These are phyloP conservation scores for Microplitis manilae DNA, from an alignment of 2,888 invertebrate genomes.

Conservation along the genomic window DNA sequence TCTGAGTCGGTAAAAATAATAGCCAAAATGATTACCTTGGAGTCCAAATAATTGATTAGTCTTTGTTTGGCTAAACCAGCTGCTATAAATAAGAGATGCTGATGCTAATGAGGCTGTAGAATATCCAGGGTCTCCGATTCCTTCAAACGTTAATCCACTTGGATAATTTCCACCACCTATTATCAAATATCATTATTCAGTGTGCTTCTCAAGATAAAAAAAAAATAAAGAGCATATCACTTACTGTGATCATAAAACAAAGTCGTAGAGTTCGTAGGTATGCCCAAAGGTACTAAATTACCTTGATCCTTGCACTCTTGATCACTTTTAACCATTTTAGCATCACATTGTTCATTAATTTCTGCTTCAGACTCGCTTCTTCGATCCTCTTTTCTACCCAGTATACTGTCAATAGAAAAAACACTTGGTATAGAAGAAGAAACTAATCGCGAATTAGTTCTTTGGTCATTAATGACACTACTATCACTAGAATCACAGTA, in stretches of 20 bases:
- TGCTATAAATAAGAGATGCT: conserved; percentile 67
- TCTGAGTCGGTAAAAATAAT: no score
- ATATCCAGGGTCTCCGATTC: conserved; percentile 59
- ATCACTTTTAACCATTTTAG: conserved; percentile 27
- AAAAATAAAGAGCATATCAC: conserved; percentile 9
- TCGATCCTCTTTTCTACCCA: conserved; percentile 51
- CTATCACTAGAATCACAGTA: conserved; percentile 53
- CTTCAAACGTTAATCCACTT: conserved; percentile 42
- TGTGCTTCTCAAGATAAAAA: not conserved
- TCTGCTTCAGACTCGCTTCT: conserved; percentile 45
- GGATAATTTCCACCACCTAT: conserved; percentile 39
- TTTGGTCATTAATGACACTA: conserved; percentile 50
- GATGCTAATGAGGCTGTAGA: conserved; percentile 66
- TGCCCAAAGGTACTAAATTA: conserved; percentile 53
- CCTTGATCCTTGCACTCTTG: conserved; percentile 48
- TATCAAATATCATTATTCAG: not conserved
- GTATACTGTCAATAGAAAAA: conserved; percentile 66
- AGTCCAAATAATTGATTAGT: conserved; percentile 76
- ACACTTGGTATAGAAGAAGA: conserved; percentile 56
- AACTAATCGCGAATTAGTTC: conserved; percentile 47
- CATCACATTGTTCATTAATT: conserved; percentile 48
- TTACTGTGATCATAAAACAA: conserved; percentile 32
- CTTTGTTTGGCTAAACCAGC: conserved; percentile 68
- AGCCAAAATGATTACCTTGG: conserved; percentile 74
- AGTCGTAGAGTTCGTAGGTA: conserved; percentile 47